Evolutionary conservation across 2,888 invertebrate species (phyloP), one percentile per base, ranked within the genome.

Genomic region (Ennomos quercinarius): DNA sequence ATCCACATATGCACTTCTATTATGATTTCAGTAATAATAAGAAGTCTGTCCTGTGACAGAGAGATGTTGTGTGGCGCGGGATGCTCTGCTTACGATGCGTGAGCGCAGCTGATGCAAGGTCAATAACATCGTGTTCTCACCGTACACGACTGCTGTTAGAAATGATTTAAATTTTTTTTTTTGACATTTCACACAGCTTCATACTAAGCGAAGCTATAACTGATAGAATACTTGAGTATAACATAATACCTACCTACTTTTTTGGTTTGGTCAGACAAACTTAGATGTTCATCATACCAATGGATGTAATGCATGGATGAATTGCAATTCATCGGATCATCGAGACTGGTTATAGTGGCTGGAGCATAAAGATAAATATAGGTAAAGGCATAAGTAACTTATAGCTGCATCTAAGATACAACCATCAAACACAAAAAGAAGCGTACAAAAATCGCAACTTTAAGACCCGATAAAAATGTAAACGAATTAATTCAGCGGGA

Each of bases 401-500:
- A 17, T 17, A 17, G 17, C 36, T 6, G 10, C 8, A 10, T 10
- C 12, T 46, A n/a, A 34, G n/a, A 45, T 35, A 5, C n/a, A 2
- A 17, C 13, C 9, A 10, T n/a, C 11, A 40, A 40, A 34, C 3
- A 27, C 10, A 36, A 43, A 44, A 34, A 4, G 13, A 52, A 11
- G 12, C 11, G 8, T 34, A 27, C 27, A 27, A 27, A 27, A 27
- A 27, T 27, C 27, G 6, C 5, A 27, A 27, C 27, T 27, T 41
- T 17, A n/a, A 1, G 10, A 38, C 13, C 5, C 11, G 9, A 56
- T 61, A 56, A 61, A 57, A 57, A 45, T 57, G 47, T 54, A 43
- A 49, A 52, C 11, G 13, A 42, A 57, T 53, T 49, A 53, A 49
- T 57, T 57, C 3, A 49, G 38, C 56, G 52, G 43, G 53, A 56